Conservation (phyloP, 2,113 vertebrate species). For the Aegotheles bennettii region DNA sequence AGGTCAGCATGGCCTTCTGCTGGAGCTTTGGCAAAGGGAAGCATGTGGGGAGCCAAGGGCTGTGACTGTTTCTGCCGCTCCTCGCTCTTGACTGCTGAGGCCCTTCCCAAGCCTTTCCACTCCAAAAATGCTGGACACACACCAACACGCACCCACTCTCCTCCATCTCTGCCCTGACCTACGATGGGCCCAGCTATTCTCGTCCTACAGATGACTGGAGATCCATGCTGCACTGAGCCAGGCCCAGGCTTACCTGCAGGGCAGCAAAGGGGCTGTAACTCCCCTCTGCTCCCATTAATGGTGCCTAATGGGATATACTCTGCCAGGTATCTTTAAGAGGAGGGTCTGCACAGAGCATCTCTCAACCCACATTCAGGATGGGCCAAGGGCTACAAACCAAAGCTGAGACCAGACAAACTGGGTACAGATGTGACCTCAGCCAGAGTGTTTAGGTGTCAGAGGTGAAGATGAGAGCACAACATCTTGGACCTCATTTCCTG, state of each 20-base stretch:
- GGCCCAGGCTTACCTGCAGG: neutral
- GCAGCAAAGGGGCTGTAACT: neutral
- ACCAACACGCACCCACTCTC: neutral
- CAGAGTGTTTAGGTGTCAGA: neutral
- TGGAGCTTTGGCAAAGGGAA: neutral
- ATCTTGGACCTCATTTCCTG: neutral
- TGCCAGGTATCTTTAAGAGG: neutral
- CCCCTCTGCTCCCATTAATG: neutral
- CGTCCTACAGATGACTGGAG: neutral
- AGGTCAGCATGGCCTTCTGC: neutral
- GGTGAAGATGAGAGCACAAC: neutral
- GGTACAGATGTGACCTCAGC: neutral
- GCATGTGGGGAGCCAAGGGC: neutral
- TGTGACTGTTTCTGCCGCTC: neutral
- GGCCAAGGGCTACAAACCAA: neutral
- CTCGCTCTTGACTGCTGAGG: neutral
- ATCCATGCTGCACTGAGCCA: neutral
- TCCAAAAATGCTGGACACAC: neutral
- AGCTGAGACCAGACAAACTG: neutral
- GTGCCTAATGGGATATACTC: neutral
- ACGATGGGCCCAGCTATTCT: neutral
- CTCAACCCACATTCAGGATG: rapidly evolving
- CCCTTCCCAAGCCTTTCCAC: neutral
- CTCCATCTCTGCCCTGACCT: neutral
- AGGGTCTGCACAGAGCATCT: neutral